Evolutionary conservation across 1,140 invertebrate genomes (phyloP), one percentile per base, ranked within the genome.

Genomic region (Apis dorsata): DNA sequence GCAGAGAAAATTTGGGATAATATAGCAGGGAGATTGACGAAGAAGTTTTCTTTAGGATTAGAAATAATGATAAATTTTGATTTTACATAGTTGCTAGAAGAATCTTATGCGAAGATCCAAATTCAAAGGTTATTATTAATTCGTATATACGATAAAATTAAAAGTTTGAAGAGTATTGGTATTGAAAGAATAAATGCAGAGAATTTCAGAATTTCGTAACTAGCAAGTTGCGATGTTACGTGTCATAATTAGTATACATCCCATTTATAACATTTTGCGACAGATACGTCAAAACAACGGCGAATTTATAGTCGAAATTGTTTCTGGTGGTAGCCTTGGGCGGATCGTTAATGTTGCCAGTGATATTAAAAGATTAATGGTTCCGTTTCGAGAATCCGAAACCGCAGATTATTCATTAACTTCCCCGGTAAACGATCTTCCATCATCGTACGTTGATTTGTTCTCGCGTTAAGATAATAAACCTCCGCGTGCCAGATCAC

Each of bases 371-470:
- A 76, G 85, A 81, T 87, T 78, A 49, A 44, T 68, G 85, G 55
- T 74, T 84, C 69, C 70, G n/a, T 62, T 59, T 66, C 77, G 76
- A 84, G 85, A 84, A 76, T 68, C 77, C 79, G 63, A 87, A 84
- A 87, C 86, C 86, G 77, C 86, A 75, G 85, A 87, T 87, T 87
- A 80, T 84, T 87, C 86, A 87, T 86, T 86, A 87, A 87, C 85
- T 84, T 86, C 68, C 81, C 19, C 68, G 65, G 86, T 87, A 87
- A 86, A 84, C 85, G 77, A 84, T 84, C 76, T 65, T 87, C 77
- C 74, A 86, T 87, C 86, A 86, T 87, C 86, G 66, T 82, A 60
- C 81, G 85, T 83, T 81, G 81, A 87, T 87, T 84, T 86, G 77
- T 87, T 84, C 74, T 74, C 60, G 77, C 73, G 73, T 44, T 78